These are phyloP conservation scores for Saccopteryx leptura DNA, from an alignment of 2,113 vertebrate genomes.

Conservation along the genomic window DNA sequence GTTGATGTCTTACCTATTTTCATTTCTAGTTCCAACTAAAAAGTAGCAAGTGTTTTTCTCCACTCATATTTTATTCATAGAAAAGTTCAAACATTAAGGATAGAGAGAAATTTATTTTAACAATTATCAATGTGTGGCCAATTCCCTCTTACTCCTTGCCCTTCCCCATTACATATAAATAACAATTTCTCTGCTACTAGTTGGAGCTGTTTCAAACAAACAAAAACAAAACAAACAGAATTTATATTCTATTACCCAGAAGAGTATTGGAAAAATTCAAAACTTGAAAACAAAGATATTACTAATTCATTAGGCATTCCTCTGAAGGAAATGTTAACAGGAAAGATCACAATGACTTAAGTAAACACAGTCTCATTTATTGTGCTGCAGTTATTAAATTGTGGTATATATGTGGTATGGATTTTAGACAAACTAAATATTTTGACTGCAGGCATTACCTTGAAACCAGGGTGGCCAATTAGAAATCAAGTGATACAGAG, in stretches of 20 bases:
- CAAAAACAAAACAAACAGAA: not conserved
- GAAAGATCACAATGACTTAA: not conserved
- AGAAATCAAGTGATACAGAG: not conserved
- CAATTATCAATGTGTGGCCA: not conserved
- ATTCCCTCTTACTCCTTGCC: not conserved
- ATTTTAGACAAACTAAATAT: not conserved
- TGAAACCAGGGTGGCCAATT: not conserved
- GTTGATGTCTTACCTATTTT: not conserved
- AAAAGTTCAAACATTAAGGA: slow-evolving; percentile 11
- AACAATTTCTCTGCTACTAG: not conserved
- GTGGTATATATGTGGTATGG: not conserved
- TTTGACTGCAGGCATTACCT: not conserved
- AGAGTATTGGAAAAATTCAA: slow-evolving; percentile 11
- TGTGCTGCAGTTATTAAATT: not conserved
- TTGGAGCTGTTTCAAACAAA: not conserved
- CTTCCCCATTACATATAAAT: not conserved
- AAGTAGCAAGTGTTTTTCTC: slow-evolving; percentile 24
- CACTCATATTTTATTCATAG: not conserved
- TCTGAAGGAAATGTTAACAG: not conserved
- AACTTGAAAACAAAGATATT: not conserved
- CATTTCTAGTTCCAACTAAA: slow-evolving; percentile 8
- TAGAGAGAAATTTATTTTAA: not conserved
- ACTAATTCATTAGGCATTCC: not conserved
- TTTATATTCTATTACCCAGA: not conserved
- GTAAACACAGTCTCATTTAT: slow-evolving; percentile 12